Percentiles rank a stretch among this genome's conserved stretches.
These are phyloP conservation scores for Anarrhichthys ocellatus DNA, from an alignment of 2,113 vertebrate species.

Conservation along the genomic window DNA sequence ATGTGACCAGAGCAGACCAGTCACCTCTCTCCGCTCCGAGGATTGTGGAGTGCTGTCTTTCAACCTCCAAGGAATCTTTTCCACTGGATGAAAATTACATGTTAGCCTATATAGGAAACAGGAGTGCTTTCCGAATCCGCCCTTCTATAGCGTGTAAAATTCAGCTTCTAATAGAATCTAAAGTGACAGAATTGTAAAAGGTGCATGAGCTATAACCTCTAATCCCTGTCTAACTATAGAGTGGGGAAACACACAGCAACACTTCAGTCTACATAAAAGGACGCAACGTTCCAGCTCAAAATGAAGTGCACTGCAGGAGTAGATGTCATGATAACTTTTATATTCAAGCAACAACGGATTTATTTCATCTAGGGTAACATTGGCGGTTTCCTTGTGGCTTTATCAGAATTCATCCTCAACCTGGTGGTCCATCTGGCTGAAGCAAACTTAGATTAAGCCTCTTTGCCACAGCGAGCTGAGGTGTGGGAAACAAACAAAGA, in stretches of 20 bases:
- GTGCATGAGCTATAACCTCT: conserved; percentile 15
- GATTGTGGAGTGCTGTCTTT: conserved; percentile 80
- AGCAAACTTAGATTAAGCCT: conserved; percentile 74
- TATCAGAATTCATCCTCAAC: conserved; percentile 28
- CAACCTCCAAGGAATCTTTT: conserved; percentile 71
- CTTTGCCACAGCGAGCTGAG: conserved; percentile 58
- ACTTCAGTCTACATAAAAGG: conserved; percentile 6
- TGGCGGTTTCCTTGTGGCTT: conserved; percentile 36
- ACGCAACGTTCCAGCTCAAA: conserved; percentile 2
- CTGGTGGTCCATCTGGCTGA: conserved; percentile 62
- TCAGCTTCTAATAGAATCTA: conserved; percentile 49
- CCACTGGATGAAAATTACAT: conserved; percentile 71
- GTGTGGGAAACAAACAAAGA: conserved; percentile 70
- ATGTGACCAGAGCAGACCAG: conserved; percentile 91
- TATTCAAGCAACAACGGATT: conserved; percentile 18
- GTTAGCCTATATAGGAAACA: conserved; percentile 51
- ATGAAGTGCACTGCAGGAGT: conserved; percentile 7
- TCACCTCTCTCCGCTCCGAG: conserved; percentile 87
- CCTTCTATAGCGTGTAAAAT: conserved; percentile 36
- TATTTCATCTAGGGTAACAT: conserved; percentile 12
- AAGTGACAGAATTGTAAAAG: not conserved
- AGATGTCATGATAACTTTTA: conserved; percentile 28
- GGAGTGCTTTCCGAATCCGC: conserved; percentile 17
- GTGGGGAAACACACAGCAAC: conserved; percentile 16
- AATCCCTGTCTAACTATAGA: conserved; percentile 30